A percentile compares a stretch with the other conserved stretches of the same genome.
Evolutionary conservation across 2,888 invertebrate species (phyloP).

Genomic region (Chrysotoxum bicinctum): DNA sequence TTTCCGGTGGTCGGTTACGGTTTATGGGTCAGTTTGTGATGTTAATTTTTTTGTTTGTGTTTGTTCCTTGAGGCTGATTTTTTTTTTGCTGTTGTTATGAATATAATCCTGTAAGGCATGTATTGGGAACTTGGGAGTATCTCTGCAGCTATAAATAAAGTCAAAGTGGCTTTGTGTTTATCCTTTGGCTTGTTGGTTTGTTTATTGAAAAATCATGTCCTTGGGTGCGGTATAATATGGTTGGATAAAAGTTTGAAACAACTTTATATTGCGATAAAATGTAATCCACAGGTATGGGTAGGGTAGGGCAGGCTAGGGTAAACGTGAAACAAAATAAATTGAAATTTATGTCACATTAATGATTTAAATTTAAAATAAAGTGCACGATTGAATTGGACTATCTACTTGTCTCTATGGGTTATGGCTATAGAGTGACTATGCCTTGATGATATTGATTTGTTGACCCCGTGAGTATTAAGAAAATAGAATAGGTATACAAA

Average conservation of each 20-base stretch:
- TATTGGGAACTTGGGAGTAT: background rate
- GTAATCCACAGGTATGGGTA: background rate
- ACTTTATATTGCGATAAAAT: background rate
- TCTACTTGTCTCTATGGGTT: too few species aligned
- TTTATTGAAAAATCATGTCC: conserved; percentile 14
- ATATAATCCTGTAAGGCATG: conserved; percentile 24
- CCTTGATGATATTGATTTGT: too few species aligned
- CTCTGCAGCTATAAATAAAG: conserved; percentile 54
- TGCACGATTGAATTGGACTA: too few species aligned
- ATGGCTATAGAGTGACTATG: too few species aligned
- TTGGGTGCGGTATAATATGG: background rate
- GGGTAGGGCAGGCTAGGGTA: too few species aligned
- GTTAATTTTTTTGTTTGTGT: conserved; percentile 4
- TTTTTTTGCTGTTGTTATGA: background rate
- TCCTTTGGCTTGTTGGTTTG: conserved; percentile 29
- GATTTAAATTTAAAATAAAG: too few species aligned
- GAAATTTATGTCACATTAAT: too few species aligned
- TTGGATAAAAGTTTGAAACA: background rate
- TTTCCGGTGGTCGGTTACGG: conserved; percentile 21
- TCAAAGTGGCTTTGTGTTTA: conserved; percentile 55
- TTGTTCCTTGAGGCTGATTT: conserved; percentile 24
- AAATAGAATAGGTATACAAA: too few species aligned
- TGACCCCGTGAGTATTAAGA: too few species aligned
- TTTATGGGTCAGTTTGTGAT: conserved; percentile 22
- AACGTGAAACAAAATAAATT: too few species aligned